phyloP scores from a whole-genome alignment of 2,888 invertebrate genomes.

The Luperina testacea region DNA sequence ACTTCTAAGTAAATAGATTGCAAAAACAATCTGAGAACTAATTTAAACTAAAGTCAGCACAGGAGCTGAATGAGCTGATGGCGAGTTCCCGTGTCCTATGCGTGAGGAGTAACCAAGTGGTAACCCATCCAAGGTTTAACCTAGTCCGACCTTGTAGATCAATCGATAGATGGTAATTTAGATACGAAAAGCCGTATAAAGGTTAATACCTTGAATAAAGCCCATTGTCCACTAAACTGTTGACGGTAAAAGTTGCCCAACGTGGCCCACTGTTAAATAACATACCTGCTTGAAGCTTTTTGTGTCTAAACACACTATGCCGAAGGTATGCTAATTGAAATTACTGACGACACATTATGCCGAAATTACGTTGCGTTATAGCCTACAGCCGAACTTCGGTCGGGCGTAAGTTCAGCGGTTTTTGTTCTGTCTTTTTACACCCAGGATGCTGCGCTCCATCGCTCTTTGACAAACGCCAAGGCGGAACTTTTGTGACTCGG shows the following conservation, averaged over 20 bases:
- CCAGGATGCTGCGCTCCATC: too few relatives aligned
- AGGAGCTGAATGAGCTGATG: background rate
- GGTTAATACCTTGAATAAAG: conserved; percentile 26
- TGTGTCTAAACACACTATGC: too few relatives aligned
- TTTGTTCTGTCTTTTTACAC: too few relatives aligned
- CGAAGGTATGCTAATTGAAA: too few relatives aligned
- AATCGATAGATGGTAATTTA: conserved; percentile 51
- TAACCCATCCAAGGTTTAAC: conserved; percentile 6
- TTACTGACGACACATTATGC: too few relatives aligned
- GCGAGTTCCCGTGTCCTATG: background rate
- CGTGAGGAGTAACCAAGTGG: background rate
- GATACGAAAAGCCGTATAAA: conserved; percentile 31
- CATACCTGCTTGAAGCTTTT: background rate
- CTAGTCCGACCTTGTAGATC: conserved; percentile 33
- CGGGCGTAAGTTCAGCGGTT: too few relatives aligned
- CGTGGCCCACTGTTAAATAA: background rate
- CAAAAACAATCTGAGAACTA: background rate
- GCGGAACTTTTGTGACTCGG: too few relatives aligned
- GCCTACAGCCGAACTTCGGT: too few relatives aligned
- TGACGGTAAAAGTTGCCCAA: background rate
- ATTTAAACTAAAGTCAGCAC: background rate
- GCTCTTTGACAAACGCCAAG: too few relatives aligned
- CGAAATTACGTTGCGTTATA: too few relatives aligned
- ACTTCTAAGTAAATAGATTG: too few relatives aligned
- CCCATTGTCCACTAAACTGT: background rate